These are phyloP conservation scores for Tetragnatha montana DNA, from an alignment of 2,888 invertebrate genomes.

Conservation along the genomic window DNA sequence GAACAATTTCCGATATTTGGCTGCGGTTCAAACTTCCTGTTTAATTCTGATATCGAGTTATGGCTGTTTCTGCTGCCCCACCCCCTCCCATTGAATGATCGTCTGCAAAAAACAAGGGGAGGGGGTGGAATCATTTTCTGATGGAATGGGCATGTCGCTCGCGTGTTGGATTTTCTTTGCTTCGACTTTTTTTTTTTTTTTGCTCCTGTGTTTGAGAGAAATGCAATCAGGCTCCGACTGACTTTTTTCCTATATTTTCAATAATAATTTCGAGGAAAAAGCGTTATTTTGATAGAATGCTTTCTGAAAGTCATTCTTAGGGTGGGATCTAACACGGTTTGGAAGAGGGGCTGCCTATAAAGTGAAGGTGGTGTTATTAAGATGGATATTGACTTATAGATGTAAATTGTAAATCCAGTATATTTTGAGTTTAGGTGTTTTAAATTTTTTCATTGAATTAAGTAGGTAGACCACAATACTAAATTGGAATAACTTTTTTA, in stretches of 20 bases:
- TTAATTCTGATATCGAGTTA: conserved; percentile 53
- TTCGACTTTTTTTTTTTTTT: conserved; percentile 11
- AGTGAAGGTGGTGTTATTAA: too few relatives aligned
- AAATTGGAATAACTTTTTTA: too few relatives aligned
- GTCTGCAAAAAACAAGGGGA: neutral
- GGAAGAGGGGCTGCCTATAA: neutral
- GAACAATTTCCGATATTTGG: conserved; percentile 43
- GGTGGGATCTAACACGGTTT: neutral
- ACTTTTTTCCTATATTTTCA: conserved; percentile 45
- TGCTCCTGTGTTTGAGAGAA: neutral
- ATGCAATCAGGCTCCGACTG: conserved; percentile 2
- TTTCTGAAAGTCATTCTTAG: conserved; percentile 5
- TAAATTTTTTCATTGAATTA: too few relatives aligned
- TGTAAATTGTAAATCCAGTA: too few relatives aligned
- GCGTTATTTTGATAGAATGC: conserved; percentile 19
- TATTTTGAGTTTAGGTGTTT: too few relatives aligned
- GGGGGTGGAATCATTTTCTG: conserved; percentile 9
- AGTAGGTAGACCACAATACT: too few relatives aligned
- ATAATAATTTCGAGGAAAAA: conserved; percentile 40
- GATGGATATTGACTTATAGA: too few relatives aligned
- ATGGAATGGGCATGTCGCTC: conserved; percentile 27
- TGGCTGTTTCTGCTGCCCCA: neutral
- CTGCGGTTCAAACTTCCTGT: conserved; percentile 46
- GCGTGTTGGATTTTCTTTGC: conserved; percentile 16
- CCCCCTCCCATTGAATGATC: neutral